A percentile compares a stretch with the other conserved stretches of the same genome.
Conservation (phyloP, 2,797 vertebrate species). For the Malurus leucopterus region DNA sequence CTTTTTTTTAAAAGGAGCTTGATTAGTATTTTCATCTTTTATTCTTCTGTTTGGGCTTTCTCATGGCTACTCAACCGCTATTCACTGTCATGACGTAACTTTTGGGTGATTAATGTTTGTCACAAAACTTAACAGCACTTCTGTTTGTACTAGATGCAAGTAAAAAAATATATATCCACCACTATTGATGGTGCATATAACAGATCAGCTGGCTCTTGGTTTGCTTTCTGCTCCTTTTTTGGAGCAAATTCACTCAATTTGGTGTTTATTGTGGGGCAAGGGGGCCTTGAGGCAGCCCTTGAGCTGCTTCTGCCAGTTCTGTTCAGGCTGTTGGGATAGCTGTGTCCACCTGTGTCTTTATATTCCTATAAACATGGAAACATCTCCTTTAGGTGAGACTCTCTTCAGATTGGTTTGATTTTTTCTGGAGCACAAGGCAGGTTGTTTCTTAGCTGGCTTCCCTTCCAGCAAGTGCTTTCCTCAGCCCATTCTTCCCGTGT, state of each 20-base stretch:
- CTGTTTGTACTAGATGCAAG: not conserved
- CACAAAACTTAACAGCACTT: not conserved
- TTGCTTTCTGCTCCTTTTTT: not conserved
- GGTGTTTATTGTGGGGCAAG: not conserved
- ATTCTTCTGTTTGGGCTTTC: not conserved
- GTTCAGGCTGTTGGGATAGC: fast-evolving
- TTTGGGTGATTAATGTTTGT: not conserved
- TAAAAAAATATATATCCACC: too few relatives aligned
- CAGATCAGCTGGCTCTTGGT: not conserved
- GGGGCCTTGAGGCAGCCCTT: fast-evolving
- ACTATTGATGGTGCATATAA: too few relatives aligned
- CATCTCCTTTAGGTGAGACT: not conserved
- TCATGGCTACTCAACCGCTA: fast-evolving
- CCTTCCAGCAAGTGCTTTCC: not conserved
- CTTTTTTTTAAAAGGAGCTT: not conserved
- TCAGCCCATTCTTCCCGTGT: fast-evolving
- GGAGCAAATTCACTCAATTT: not conserved
- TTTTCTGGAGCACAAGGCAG: not conserved
- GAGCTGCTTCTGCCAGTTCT: not conserved
- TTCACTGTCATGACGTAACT: fast-evolving
- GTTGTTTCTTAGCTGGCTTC: not conserved
- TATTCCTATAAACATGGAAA: fast-evolving
- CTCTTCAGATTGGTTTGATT: not conserved
- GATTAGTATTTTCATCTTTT: fast-evolving
- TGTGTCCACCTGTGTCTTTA: fast-evolving